These are phyloP conservation scores for Neoascia interrupta DNA, from an alignment of 2,888 invertebrate species.

Conservation along the genomic window DNA sequence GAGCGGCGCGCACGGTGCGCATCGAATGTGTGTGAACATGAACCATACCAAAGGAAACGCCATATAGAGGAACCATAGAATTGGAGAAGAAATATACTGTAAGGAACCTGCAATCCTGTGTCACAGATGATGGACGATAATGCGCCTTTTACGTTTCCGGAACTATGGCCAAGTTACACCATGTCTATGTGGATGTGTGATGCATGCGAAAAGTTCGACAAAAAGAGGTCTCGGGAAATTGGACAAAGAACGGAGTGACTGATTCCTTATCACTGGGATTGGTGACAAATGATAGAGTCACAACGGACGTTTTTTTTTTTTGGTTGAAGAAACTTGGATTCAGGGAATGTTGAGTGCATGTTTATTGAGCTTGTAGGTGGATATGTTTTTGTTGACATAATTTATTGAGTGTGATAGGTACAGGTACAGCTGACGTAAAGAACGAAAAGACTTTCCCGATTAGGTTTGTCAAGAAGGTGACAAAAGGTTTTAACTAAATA, in stretches of 20 bases:
- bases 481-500: no score
- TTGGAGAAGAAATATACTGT: no score
- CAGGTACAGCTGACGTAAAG: no score
- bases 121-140: slow-evolving; percentile 68
- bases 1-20: slow-evolving; percentile 7
- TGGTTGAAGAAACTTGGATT: no score
- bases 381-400: no score
- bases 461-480: no score
- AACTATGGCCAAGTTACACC: slow-evolving; percentile 57
- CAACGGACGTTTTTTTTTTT: slow-evolving; percentile 22
- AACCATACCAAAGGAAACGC: not conserved
- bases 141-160: slow-evolving; percentile 59
- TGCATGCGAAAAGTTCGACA: slow-evolving; percentile 9
- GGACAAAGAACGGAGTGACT: slow-evolving; percentile 59
- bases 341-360: no score
- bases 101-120: slow-evolving; percentile 55
- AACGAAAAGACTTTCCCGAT: no score
- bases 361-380: no score
- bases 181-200: slow-evolving; percentile 39
- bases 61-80: no score
- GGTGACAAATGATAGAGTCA: slow-evolving; percentile 66
- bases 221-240: slow-evolving; percentile 34
- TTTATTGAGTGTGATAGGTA: no score
- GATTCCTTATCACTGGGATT: slow-evolving; percentile 54
- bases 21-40: slow-evolving; percentile 9